Base-by-base conservation (phyloP, 30 jellyfish, hydroid and myxozoan genomes). In the Catostylus mosaicus region DNA sequence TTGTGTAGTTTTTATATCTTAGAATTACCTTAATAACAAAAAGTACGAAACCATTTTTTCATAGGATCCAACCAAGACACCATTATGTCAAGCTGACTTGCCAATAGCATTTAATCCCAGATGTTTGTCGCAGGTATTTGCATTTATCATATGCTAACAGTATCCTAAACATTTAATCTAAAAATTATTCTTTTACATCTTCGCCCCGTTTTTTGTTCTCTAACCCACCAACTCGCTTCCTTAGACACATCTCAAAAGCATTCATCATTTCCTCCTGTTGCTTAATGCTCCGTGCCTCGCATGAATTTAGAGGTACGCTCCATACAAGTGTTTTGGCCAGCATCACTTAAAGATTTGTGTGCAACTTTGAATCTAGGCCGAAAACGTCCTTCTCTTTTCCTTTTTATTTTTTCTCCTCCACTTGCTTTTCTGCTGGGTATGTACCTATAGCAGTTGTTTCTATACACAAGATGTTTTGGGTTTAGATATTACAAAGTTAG, bases 71-170 rank as follows among this genome's bases (percentile, higher is more conserved):
- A 10, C 63, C 8, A 64, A 67, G 61, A 46, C 24, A 40, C 83
- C 82, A 9, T 5, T 75, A 19, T 1, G 18, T 54, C 84, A 80
- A 67, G 36, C 84, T 30, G 90, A 80, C 30, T 77, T 80, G 0
- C 90, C 90, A 4, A 2, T 8, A 10, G 12, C 75, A 24, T 80
- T 80, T 29, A 67, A 54, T 3, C 90, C 90, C 8, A 30, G 24
- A 27, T 59, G 71, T 36, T 27, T 37, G 2, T 3, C 66, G 1
- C 64, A 80, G 90, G 90, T 80, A 64, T 43, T 43, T 8, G 16
- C 8, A 6, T 6, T 6, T 43, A 43, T 43, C 56, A n/a, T n/a
- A n/a, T n/a, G n/a, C n/a, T n/a, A n/a, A n/a, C n/a, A n/a, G n/a
- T n/a, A n/a, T n/a, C n/a, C 24, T 10, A 18, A 50, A 10, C 4